Evolutionary conservation across 2,797 vertebrate species (phyloP).

Genomic region (Ispidina picta): DNA sequence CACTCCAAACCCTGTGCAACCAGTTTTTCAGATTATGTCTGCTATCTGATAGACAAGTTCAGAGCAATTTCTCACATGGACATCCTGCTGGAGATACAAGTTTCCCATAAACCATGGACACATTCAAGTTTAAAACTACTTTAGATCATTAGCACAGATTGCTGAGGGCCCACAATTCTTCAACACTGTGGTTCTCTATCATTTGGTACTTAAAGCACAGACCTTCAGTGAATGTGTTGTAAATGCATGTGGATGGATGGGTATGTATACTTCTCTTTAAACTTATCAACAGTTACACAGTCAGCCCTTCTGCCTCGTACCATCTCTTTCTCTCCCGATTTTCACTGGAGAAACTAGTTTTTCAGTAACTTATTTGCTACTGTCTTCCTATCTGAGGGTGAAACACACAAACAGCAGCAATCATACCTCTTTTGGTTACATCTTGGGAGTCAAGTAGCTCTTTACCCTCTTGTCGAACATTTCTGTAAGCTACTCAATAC

Average conservation of each 20-base stretch:
- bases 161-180: neutral
- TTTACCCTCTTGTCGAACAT: neutral
- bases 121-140: neutral
- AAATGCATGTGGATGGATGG: neutral
- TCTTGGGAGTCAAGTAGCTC: neutral
- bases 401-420: neutral
- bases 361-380: neutral
- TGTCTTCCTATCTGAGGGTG: neutral
- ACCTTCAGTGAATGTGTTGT: neutral
- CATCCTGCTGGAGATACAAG: neutral
- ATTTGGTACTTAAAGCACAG: neutral
- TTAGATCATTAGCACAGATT: neutral
- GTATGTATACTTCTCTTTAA: neutral
- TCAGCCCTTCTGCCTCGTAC: neutral
- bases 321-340: neutral
- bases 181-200: neutral
- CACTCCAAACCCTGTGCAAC: fast-evolving
- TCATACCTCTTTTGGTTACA: neutral
- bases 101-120: neutral
- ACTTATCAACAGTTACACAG: neutral
- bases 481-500: neutral
- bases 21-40: neutral
- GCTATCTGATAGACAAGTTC: neutral
- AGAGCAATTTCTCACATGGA: neutral
- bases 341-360: neutral